phyloP scores from a whole-genome alignment of 2,888 invertebrate genomes.

The Drosophila rellima region DNA sequence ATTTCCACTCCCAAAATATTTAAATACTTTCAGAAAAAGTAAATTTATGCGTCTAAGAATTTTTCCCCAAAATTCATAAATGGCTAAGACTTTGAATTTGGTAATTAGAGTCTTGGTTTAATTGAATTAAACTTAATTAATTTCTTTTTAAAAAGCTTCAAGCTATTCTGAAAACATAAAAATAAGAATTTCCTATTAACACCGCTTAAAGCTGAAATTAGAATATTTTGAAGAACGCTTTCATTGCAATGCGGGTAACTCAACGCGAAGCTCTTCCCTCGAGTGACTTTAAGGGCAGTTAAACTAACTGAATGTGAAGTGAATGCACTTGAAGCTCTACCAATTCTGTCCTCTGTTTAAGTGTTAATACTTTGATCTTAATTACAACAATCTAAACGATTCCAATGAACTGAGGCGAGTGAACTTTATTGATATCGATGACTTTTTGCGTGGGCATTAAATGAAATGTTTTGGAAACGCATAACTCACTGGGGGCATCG shows the following conservation, averaged over 20 bases:
- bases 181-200: too few species aligned
- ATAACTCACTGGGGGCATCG: slow-evolving; percentile 47
- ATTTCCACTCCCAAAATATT: too few species aligned
- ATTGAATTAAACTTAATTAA: too few species aligned
- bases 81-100: too few species aligned
- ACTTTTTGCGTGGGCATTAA: slow-evolving; percentile 46
- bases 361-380: slow-evolving; percentile 39
- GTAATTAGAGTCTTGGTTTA: too few species aligned
- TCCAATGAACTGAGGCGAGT: slow-evolving; percentile 12
- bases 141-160: too few species aligned
- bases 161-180: too few species aligned
- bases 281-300: slow-evolving; percentile 6
- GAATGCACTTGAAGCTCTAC: slow-evolving; percentile 1
- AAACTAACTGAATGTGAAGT: not conserved
- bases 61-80: too few species aligned
- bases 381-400: slow-evolving; percentile 56
- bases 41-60: too few species aligned
- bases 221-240: not conserved
- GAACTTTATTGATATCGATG: slow-evolving; percentile 8
- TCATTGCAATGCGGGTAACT: slow-evolving; percentile 28
- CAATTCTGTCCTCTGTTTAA: not conserved
- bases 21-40: too few species aligned
- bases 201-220: not conserved
- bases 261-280: not conserved
- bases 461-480: slow-evolving; percentile 45